Base-by-base conservation (phyloP, 2,888 invertebrate species). In the Parascotia fuliginaria region DNA sequence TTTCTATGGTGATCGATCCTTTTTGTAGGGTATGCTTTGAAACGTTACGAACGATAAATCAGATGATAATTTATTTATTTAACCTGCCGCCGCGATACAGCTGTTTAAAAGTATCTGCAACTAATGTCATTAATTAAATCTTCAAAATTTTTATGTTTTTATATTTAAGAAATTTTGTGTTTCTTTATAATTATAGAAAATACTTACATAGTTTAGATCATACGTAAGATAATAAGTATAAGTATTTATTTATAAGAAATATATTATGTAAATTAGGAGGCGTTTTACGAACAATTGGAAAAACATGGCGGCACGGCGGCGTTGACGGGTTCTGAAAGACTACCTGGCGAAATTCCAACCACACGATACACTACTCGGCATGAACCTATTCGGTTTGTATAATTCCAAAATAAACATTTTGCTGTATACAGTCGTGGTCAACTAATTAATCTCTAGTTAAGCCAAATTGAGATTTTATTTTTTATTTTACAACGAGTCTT, bases 221-320 rank as follows among this genome's bases (percentile, higher is more conserved):
- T 19, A 3, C 2, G 2, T 5, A 19, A 19, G 19, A 19, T 19
- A 19, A 19, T 19, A 19, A 19, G 19, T 19, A 19, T 19, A 19
- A n/a, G n/a, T n/a, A n/a, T n/a, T n/a, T n/a, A n/a, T 19, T 19
- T 19, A 19, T 32, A 34, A 40, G 1, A 33, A 12, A 14, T 31
- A 9, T 9, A 27, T 12, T 34, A n/a, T 53, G 16, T 48, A n/a
- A 36, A 52, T n/a, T 95, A 98, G 92, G 97, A 97, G 79, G 95
- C 97, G 44, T 99, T 99, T 90, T 97, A 97, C 83, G 98, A 98
- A 76, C 96, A 97, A 82, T 93, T 98, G 75, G 97, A 98, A 78
- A 96, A 97, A 81, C 96, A 95, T 74, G 89, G 92, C 24, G 88
- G 94, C 82, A 66, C 91, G 81, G 76, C 94, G 85, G 71, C 93